Evolutionary conservation across 2,888 invertebrate species (phyloP), one percentile per base, ranked within the genome.

Genomic region (Melikaiella ostensackeni): DNA sequence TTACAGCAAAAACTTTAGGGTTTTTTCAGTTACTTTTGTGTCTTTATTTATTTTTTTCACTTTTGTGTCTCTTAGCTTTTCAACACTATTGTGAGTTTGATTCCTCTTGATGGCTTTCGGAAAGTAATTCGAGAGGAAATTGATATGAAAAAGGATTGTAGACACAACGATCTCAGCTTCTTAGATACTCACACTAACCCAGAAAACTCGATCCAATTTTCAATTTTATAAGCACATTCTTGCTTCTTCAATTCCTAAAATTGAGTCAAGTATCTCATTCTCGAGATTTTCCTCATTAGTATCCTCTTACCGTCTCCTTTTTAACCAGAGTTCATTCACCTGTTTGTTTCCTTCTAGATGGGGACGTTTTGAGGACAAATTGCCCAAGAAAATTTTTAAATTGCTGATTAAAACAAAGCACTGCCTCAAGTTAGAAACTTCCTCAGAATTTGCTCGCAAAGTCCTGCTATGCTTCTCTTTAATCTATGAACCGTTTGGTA

Each of bases 341-440:
- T 70, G 27, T n/a, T 50, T 50, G 21, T 70, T 70, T 6, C 9
- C 50, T 19, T 30, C 42, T 50, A 19, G 46, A n/a, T 30, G 35
- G n/a, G n/a, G 11, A n/a, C n/a, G n/a, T n/a, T 30, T 38, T 35
- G n/a, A 19, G 35, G 1, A 63, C n/a, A 50, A 70, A 50, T 70
- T 19, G 19, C 16, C 16, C 11, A 5, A n/a, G n/a, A 35, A 33
- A 63, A 33, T 46, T 24, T 66, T 46, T 30, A 46, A 66, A 66
- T 46, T 66, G 30, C 66, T 66, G 46, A 66, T 66, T 66, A 66
- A 66, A 66, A 66, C 24, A 46, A 66, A 46, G 42, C 42, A 66
- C 46, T 46, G 27, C 30, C 66, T 46, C 3, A 66, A 46, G 27
- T 66, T 42, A 38, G 42, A 66, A 66, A 42, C 27, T 66, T 66